phyloP scores from a whole-genome alignment of 2,888 invertebrate genomes.

The Meta bourneti region DNA sequence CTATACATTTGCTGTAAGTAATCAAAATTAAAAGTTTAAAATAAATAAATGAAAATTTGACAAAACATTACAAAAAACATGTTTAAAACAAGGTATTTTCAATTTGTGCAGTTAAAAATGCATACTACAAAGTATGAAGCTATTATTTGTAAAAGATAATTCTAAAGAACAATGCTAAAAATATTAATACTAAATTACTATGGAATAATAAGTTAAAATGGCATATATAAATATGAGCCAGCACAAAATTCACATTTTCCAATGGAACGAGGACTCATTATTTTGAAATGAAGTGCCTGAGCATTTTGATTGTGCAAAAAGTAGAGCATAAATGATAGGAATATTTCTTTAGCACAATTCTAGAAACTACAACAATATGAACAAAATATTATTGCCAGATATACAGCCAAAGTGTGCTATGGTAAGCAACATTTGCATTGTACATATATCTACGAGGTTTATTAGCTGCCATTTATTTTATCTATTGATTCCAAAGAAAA shows the following conservation, averaged over 20 bases:
- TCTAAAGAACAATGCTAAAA: not conserved
- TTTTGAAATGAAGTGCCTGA: constrained; percentile 63
- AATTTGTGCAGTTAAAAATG: not conserved
- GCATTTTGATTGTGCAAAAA: constrained; percentile 57
- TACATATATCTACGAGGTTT: constrained; percentile 65
- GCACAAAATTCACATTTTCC: not conserved
- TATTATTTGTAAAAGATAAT: not conserved
- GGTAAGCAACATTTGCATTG: constrained; percentile 73
- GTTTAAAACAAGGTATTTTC: not conserved
- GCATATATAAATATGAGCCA: not conserved
- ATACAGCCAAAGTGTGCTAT: constrained; percentile 76
- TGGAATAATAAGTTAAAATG: not conserved
- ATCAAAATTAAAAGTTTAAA: too few species aligned
- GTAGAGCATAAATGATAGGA: constrained; percentile 25
- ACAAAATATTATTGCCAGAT: constrained; percentile 76
- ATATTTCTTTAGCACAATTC: constrained; percentile 50
- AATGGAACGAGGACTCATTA: not conserved
- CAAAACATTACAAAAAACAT: too few species aligned
- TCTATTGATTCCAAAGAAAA: constrained; percentile 40
- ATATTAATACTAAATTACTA: not conserved
- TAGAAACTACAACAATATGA: constrained; percentile 61
- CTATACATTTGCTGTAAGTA: too few species aligned
- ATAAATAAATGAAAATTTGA: too few species aligned
- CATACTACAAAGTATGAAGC: not conserved
- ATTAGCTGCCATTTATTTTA: constrained; percentile 70